These are phyloP conservation scores for Mythimna loreyi DNA, from an alignment of 2,888 invertebrate species.

Conservation along the genomic window DNA sequence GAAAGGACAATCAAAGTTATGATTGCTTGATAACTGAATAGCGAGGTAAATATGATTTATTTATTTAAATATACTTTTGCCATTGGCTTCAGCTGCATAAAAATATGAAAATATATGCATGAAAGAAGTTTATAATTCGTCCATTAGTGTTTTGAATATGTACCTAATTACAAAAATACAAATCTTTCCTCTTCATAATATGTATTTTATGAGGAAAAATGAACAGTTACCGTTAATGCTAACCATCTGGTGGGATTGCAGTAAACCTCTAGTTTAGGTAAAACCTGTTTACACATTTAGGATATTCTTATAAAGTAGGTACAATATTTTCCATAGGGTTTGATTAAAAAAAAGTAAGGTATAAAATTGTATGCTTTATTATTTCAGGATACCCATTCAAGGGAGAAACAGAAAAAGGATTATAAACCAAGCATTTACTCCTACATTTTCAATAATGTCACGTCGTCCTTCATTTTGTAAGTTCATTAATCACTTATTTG, in stretches of 20 bases:
- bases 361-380: not conserved
- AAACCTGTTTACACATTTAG: not conserved
- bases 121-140: too few relatives aligned
- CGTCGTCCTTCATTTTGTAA: conserved; percentile 17
- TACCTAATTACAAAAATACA: too few relatives aligned
- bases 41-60: conserved; percentile 36
- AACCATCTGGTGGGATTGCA: too few relatives aligned
- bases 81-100: too few relatives aligned
- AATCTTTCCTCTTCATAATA: too few relatives aligned
- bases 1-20: conserved; percentile 93
- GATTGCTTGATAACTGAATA: conserved; percentile 82
- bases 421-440: conserved; percentile 21
- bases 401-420: not conserved
- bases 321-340: not conserved
- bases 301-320: not conserved
- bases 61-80: not conserved
- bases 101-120: too few relatives aligned
- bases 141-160: too few relatives aligned
- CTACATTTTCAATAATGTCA: not conserved
- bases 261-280: too few relatives aligned
- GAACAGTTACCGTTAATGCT: too few relatives aligned
- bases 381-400: conserved; percentile 35
- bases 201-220: not conserved
- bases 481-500: conserved; percentile 15
- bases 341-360: not conserved